phyloP scores from a whole-genome alignment of 2,113 vertebrate species.

The Elachura formosa region DNA sequence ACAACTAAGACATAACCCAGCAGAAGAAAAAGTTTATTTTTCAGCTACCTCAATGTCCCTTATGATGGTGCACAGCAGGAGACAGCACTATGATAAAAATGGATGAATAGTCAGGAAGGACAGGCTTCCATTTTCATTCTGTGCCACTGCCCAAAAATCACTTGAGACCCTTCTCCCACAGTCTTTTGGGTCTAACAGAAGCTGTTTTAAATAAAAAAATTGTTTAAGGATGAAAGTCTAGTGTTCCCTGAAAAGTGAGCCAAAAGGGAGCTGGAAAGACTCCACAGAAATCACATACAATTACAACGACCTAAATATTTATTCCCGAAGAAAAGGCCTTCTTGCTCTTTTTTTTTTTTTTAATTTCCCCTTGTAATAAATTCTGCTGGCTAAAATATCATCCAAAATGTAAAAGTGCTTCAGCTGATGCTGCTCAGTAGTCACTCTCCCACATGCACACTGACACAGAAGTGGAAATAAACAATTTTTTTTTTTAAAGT shows the following conservation, averaged over 20 bases:
- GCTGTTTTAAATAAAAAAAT: not conserved
- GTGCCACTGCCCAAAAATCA: not conserved
- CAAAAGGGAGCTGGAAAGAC: not conserved
- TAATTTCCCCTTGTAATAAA: not conserved
- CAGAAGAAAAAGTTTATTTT: not conserved
- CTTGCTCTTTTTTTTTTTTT: not conserved
- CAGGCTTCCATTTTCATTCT: not conserved
- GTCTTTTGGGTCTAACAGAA: not conserved
- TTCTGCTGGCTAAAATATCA: not conserved
- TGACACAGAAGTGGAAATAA: not conserved
- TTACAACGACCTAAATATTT: not conserved
- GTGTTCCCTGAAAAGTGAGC: not conserved
- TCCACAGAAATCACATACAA: not conserved
- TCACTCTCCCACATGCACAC: not conserved
- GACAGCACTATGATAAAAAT: not conserved
- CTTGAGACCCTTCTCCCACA: not conserved
- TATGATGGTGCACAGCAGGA: not conserved
- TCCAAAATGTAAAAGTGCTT: not conserved
- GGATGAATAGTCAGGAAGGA: not conserved
- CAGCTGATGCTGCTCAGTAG: not conserved
- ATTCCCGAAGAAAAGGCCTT: not conserved
- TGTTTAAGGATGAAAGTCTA: not conserved
- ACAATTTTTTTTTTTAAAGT: not conserved
- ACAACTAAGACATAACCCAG: not conserved
- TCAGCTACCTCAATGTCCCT: not conserved